A percentile compares a stretch with the other conserved stretches of the same genome.
These are phyloP conservation scores for Cephus pygmeus DNA, from an alignment of 2,888 invertebrate genomes.

Conservation along the genomic window DNA sequence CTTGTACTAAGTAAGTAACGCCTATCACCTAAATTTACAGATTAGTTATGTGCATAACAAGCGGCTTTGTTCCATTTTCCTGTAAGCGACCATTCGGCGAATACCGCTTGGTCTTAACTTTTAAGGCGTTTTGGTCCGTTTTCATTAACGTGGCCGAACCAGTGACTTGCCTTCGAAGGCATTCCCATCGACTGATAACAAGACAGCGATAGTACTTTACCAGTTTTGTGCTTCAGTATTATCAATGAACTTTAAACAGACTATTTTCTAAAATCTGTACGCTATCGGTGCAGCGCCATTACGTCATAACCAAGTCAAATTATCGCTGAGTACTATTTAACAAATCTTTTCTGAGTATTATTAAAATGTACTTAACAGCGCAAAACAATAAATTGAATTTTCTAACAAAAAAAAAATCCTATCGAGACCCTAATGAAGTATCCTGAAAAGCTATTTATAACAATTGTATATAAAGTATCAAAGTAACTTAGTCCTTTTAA, in stretches of 20 bases:
- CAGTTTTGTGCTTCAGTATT: not conserved
- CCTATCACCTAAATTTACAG: slow-evolving; percentile 39
- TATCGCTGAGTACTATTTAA: not conserved
- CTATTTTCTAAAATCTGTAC: not conserved
- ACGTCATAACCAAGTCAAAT: not conserved
- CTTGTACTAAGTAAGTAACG: slow-evolving; percentile 43
- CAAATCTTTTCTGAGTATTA: not conserved
- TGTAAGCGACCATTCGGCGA: not conserved
- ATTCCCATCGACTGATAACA: not conserved
- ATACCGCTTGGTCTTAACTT: not conserved
- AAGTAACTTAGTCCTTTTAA: not conserved
- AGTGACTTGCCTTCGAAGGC: not conserved
- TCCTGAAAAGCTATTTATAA: not conserved
- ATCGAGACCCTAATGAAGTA: not conserved
- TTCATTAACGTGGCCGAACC: slow-evolving; percentile 32
- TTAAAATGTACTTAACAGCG: not conserved
- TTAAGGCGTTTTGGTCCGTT: slow-evolving; percentile 62
- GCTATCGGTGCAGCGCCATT: not conserved
- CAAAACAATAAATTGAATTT: not conserved
- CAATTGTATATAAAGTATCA: not conserved
- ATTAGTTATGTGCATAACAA: slow-evolving; percentile 49
- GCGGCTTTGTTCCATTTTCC: slow-evolving; percentile 39
- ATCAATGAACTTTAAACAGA: not conserved
- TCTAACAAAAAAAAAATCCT: not conserved
- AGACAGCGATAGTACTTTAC: not conserved